A percentile compares a stretch with the other conserved stretches of the same genome.
phyloP scores from a whole-genome alignment of 2,888 invertebrate genomes.

The Tetramorium bicarinatum region DNA sequence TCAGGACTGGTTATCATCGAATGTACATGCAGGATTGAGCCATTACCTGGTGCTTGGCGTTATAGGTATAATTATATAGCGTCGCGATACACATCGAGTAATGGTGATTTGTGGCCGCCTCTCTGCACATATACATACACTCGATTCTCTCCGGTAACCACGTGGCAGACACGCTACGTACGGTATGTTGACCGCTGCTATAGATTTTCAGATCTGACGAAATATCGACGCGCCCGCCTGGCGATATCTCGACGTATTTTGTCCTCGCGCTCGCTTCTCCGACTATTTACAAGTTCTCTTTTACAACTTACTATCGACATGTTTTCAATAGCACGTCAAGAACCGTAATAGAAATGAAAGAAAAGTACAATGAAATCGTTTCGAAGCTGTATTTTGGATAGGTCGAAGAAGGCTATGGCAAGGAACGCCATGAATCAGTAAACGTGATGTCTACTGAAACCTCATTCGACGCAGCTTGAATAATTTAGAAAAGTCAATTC shows the following conservation, averaged over 20 bases:
- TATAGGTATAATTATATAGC: slow-evolving; percentile 86
- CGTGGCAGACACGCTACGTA: slow-evolving; percentile 66
- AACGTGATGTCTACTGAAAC: slow-evolving; percentile 57
- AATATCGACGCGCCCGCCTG: slow-evolving; percentile 66
- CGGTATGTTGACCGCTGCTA: slow-evolving; percentile 40
- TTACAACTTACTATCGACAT: not conserved
- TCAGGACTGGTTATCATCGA: slow-evolving; percentile 83
- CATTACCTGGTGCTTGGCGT: slow-evolving; percentile 85
- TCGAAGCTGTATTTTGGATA: not conserved
- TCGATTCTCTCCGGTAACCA: slow-evolving; percentile 67
- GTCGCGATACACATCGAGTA: slow-evolving; percentile 86
- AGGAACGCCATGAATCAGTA: slow-evolving; percentile 46
- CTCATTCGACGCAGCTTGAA: slow-evolving; percentile 58
- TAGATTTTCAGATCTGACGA: slow-evolving; percentile 42
- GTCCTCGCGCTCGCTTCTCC: not conserved
- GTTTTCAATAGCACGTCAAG: not conserved
- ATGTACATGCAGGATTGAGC: slow-evolving; percentile 86
- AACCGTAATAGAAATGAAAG: not conserved
- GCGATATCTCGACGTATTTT: slow-evolving; percentile 25
- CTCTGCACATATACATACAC: slow-evolving; percentile 78
- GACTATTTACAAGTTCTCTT: not conserved
- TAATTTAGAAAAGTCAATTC: slow-evolving; percentile 72
- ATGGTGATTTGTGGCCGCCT: slow-evolving; percentile 85
- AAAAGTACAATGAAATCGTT: not conserved
- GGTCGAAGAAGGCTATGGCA: slow-evolving; percentile 12